A percentile compares a stretch with the other conserved stretches of the same genome.
Evolutionary conservation across 2,113 vertebrate species (phyloP).

Genomic region (Hassar affinis): DNA sequence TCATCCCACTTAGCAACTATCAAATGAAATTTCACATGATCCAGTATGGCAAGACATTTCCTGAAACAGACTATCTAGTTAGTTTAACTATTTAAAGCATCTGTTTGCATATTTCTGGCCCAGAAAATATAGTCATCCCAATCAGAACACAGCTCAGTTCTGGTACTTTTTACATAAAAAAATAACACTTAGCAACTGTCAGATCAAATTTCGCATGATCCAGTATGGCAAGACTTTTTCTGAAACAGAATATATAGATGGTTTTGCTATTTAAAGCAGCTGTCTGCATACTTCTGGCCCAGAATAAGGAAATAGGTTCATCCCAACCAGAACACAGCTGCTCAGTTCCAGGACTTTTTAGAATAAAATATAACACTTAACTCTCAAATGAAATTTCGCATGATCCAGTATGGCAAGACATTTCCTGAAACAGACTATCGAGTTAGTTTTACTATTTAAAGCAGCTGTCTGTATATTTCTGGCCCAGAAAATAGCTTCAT

Average conservation of each 20-base stretch:
- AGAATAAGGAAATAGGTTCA: background rate
- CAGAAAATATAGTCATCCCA: background rate
- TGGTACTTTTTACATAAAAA: no score
- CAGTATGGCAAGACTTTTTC: background rate
- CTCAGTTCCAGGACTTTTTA: no score
- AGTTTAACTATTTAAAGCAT: background rate
- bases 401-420: background rate
- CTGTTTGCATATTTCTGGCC: background rate
- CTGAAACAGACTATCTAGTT: background rate
- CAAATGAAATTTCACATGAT: background rate
- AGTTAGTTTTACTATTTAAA: background rate
- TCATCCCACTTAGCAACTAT: background rate
- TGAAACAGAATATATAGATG: background rate
- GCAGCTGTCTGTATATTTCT: background rate
- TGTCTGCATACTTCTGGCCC: background rate
- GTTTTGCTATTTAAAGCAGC: background rate
- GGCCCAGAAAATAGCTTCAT: no score
- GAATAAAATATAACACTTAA: background rate
- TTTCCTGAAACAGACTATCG: background rate
- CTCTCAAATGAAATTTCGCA: background rate
- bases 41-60: background rate
- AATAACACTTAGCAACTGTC: background rate
- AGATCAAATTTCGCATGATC: background rate
- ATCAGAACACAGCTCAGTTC: background rate
- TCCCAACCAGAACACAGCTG: no score